Base-by-base conservation (phyloP, 2,888 invertebrate species). In the Drosophila mimica region DNA sequence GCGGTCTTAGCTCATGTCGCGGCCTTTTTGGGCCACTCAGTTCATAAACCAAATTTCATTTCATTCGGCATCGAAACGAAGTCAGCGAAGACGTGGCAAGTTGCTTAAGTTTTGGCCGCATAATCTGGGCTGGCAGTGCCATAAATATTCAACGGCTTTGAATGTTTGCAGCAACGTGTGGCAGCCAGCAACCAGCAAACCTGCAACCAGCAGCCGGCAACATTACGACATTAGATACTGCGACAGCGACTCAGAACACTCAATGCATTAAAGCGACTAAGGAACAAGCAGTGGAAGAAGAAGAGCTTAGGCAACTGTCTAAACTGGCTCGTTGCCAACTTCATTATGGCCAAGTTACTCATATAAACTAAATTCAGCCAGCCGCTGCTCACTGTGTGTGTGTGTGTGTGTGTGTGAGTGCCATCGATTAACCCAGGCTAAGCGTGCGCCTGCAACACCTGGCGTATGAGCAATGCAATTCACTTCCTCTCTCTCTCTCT, bases 21-120 rank as follows among this genome's bases (percentile, higher is more conserved):
- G 61, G 54, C 86, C 81, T 75, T 83, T 88, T 79, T 78, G 57
- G 56, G 13, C 28, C 49, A 64, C 13, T 62, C 59, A 79, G 89
- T 84, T 86, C 85, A 86, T 86, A 86, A 86, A 89, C 78, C 85
- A 88, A 86, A 86, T 88, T 86, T 90, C 90, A 85, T 87, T 89
- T 77, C 83, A 75, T 83, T 77, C 63, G 73, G 60, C 43, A 13
- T 56, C 54, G 65, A 60, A 60, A 65, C 51, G 46, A 70, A 67
- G 77, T 72, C 77, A 68, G 68, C 36, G 58, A 60, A 67, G 71
- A 73, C 69, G 74, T 71, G 80, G 80, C 75, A 88, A 88, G 74
- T 84, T 84, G 88, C 79, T 84, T 80, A 85, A 86, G 78, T 82
- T 80, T 88, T 86, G 76, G 86, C 90, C 85, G 85, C 90, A 86